Conservation (phyloP, 2,888 invertebrate species). For the Zhuqinia jingwanae region DNA sequence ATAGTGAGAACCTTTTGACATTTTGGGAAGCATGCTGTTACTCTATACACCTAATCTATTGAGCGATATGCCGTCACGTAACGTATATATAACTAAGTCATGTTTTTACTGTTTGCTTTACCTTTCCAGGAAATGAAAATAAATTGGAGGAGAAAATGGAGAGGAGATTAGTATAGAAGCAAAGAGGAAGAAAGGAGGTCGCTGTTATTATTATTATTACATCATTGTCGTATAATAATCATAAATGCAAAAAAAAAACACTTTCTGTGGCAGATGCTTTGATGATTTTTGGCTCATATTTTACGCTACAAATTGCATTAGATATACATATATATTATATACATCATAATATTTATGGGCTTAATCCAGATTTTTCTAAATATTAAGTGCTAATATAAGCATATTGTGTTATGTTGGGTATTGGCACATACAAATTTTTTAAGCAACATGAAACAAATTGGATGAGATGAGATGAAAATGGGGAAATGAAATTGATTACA, state of each 20-base stretch:
- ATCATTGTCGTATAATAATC: conserved; percentile 1
- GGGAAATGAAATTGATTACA: background rate
- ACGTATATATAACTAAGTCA: background rate
- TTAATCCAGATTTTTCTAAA: no score
- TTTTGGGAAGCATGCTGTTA: no score
- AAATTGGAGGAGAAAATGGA: background rate
- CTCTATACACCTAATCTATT: no score
- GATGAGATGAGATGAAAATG: background rate
- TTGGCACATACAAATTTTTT: no score
- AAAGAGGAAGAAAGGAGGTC: conserved; percentile 42
- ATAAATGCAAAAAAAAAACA: background rate
- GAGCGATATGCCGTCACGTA: no score
- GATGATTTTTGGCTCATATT: no score
- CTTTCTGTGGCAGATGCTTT: background rate
- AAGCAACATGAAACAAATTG: no score
- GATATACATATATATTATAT: background rate
- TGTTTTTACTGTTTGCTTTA: background rate
- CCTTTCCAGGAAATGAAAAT: conserved; percentile 20
- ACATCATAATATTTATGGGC: background rate
- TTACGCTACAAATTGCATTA: background rate
- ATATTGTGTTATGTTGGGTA: no score
- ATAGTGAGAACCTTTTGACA: no score
- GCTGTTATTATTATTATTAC: conserved; percentile 35
- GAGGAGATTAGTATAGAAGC: background rate
- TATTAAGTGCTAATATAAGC: no score